Conservation (phyloP, 2,888 invertebrate species). For the Polymixis lichenea region DNA sequence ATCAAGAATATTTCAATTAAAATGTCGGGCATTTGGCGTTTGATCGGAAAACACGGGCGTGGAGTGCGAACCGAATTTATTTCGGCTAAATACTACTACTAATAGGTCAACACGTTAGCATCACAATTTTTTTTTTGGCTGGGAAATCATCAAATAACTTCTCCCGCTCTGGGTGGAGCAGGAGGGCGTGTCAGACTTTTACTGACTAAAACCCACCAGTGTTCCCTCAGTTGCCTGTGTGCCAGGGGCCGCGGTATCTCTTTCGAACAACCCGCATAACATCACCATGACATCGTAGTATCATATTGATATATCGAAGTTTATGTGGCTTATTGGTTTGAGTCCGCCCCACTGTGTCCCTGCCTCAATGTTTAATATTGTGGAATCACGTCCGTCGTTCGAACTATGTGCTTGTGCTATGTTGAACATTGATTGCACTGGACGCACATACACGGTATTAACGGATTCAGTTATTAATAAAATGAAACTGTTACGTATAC, state of each 20-base stretch:
- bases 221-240: too few relatives aligned
- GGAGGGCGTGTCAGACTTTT: too few relatives aligned
- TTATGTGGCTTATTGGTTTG: slow-evolving; percentile 46
- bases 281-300: slow-evolving; percentile 21
- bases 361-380: slow-evolving; percentile 50
- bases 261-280: too few relatives aligned
- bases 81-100: slow-evolving; percentile 56
- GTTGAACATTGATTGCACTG: slow-evolving; percentile 33
- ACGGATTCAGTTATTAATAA: slow-evolving; percentile 20
- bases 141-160: too few relatives aligned
- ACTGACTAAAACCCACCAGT: too few relatives aligned
- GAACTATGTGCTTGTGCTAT: slow-evolving; percentile 19
- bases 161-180: too few relatives aligned
- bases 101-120: slow-evolving; percentile 45
- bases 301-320: slow-evolving; percentile 27
- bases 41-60: slow-evolving; percentile 50
- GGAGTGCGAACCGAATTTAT: slow-evolving; percentile 55
- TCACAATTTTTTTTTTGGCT: too few relatives aligned
- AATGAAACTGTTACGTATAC: slow-evolving; percentile 2
- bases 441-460: slow-evolving; percentile 16
- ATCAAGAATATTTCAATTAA: slow-evolving; percentile 75
- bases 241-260: too few relatives aligned
- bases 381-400: slow-evolving; percentile 23
- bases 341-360: slow-evolving; percentile 29
- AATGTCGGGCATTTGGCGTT: slow-evolving; percentile 67